Base-by-base conservation (phyloP, 1,140 invertebrate genomes). In the Palaemon carinicauda region DNA sequence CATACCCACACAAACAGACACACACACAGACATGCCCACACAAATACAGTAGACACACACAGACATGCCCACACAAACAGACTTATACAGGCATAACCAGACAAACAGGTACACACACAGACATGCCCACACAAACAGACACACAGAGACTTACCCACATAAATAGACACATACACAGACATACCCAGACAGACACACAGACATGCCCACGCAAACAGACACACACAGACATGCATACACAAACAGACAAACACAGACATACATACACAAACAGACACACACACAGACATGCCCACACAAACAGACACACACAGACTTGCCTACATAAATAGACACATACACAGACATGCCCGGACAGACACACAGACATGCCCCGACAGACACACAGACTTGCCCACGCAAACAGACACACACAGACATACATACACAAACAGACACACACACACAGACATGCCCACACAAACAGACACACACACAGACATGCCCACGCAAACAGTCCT, bases 341-440 rank as follows among this genome's bases (percentile, higher is more conserved):
- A 74, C 71, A 17, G 1, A 27, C 3, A 12, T 19, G 21, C 31
- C 41, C 1, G 51, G 0, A 77, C 41, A 52, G 17, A 21, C 33
- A 52, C 5, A 77, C 33, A 77, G 31, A 77, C 74, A 77, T 50
- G 52, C 31, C 29, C 24, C 73, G 33, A 75, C 73, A 33, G 27
- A 75, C 73, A 75, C 73, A n/a, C n/a, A 75, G 31, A 77, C 74
- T 50, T 50, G 52, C 31, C 29, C 24, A 75, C 73, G 33, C 73
- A 33, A 27, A 75, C 73, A 33, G 27, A 75, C 73, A 75, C 73
- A 75, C 73, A 75, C 73, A 75, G 15, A 75, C 73, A 75, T 29
- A 75, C 73, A 75, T 31, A 75, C 73, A 65, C 56, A n/a, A n/a
- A 65, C 56, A 65, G 10, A 7, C 56, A n/a, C 15, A 65, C 9